Evolutionary conservation across 2,113 vertebrate genomes (phyloP).

Genomic region (Chamaea fasciata): DNA sequence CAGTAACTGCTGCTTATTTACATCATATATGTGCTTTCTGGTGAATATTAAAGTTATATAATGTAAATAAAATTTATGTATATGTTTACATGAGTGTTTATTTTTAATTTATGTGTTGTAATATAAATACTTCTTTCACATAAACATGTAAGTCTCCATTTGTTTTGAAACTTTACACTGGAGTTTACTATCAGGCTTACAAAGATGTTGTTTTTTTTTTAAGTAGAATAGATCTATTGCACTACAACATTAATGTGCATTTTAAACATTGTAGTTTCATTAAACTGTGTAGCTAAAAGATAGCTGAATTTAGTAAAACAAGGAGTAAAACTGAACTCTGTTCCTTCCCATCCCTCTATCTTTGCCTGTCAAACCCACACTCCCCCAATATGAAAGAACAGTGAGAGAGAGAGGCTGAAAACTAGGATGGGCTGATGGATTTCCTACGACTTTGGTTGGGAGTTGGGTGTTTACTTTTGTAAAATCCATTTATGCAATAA

Average conservation of each 20-base stretch:
- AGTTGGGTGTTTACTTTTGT: background rate
- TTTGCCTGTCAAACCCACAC: background rate
- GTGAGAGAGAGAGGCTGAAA: background rate
- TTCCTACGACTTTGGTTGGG: background rate
- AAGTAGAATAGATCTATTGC: background rate
- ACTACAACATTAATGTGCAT: background rate
- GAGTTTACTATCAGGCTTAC: background rate
- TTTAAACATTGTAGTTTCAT: background rate
- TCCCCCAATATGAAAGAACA: background rate
- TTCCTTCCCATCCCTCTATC: background rate
- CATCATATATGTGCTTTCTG: background rate
- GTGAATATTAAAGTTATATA: background rate
- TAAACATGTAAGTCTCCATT: background rate
- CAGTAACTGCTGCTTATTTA: background rate
- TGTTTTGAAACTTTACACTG: background rate
- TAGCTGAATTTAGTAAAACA: background rate
- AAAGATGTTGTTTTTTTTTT: background rate
- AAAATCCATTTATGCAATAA: background rate
- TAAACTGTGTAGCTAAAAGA: background rate
- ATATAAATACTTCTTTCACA: background rate
- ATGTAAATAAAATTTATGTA: background rate
- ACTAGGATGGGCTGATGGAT: background rate
- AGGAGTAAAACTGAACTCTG: background rate
- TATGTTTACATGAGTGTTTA: background rate
- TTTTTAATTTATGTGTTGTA: background rate